Conservation (phyloP, 2,888 invertebrate genomes). For the Parasteatoda lunata region DNA sequence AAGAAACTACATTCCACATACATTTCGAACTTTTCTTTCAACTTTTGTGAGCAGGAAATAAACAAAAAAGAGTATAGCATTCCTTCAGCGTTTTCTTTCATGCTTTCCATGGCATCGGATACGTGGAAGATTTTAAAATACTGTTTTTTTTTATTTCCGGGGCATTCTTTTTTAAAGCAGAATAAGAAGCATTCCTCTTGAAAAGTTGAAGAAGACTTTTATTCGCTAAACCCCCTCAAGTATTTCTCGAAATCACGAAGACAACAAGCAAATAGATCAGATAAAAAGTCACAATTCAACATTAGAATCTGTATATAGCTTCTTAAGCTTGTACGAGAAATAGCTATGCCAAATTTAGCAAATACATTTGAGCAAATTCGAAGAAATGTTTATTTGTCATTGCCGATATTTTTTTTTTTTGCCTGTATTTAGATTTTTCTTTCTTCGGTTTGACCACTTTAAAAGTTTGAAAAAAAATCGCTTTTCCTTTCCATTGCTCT, state of each 20-base stretch:
- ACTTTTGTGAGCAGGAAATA: background rate
- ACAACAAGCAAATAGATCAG: conserved; percentile 15
- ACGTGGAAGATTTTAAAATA: conserved; percentile 31
- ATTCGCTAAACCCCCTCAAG: background rate
- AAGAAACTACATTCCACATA: conserved; percentile 4
- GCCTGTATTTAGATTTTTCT: no score
- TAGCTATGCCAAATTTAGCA: no score
- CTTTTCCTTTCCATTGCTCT: no score
- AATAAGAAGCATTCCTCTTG: conserved; percentile 17
- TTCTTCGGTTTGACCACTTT: no score
- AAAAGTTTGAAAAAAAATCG: no score
- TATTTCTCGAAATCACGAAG: conserved; percentile 14
- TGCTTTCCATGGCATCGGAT: conserved; percentile 2
- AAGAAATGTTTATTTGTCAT: no score
- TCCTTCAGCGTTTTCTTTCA: conserved; percentile 17
- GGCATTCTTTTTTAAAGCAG: conserved; percentile 1
- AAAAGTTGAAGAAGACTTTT: conserved; percentile 6
- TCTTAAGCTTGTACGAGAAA: no score
- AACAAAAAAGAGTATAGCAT: background rate
- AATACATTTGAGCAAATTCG: no score
- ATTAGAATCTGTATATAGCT: background rate
- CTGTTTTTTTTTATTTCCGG: conserved; percentile 22
- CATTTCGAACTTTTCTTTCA: conserved; percentile 2
- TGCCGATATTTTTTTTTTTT: no score
- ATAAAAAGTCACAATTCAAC: background rate